A percentile compares a stretch with the other conserved stretches of the same genome.
These are phyloP conservation scores for Ridgeia piscesae DNA, from an alignment of 1,140 invertebrate species.

Conservation along the genomic window DNA sequence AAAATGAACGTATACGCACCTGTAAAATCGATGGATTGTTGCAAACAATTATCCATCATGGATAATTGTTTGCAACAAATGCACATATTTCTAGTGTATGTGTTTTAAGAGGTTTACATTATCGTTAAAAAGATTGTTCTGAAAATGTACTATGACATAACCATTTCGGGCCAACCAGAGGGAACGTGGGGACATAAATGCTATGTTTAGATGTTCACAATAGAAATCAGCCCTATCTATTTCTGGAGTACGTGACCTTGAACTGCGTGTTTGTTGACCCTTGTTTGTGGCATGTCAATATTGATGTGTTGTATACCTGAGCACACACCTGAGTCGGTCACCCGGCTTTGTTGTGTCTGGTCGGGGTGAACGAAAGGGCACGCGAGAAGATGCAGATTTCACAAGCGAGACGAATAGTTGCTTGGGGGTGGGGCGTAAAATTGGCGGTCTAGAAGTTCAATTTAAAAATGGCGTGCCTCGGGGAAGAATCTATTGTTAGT, in stretches of 20 bases:
- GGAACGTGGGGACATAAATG: too few species aligned
- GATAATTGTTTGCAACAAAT: too few species aligned
- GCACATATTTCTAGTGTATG: too few species aligned
- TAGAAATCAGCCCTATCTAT: not conserved
- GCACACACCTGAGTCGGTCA: not conserved
- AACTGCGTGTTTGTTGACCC: not conserved
- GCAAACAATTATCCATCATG: too few species aligned
- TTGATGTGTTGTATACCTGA: not conserved
- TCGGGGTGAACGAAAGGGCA: not conserved
- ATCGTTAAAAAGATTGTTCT: too few species aligned
- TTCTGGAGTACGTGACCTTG: not conserved
- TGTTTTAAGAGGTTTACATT: too few species aligned
- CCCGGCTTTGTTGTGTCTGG: not conserved
- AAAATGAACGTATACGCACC: too few species aligned
- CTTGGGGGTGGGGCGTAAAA: not conserved
- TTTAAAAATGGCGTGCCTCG: not conserved
- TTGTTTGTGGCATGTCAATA: not conserved
- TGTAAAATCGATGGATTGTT: not conserved
- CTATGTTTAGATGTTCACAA: too few species aligned
- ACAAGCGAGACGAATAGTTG: not conserved
- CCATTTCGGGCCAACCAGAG: too few species aligned
- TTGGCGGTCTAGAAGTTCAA: not conserved
- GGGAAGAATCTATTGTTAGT: not conserved
- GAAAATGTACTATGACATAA: too few species aligned
- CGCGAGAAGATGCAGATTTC: not conserved